Percentiles rank a stretch among this genome's conserved stretches.
Evolutionary conservation across 2,113 vertebrate species (phyloP).

Genomic region (Cacatua alba): DNA sequence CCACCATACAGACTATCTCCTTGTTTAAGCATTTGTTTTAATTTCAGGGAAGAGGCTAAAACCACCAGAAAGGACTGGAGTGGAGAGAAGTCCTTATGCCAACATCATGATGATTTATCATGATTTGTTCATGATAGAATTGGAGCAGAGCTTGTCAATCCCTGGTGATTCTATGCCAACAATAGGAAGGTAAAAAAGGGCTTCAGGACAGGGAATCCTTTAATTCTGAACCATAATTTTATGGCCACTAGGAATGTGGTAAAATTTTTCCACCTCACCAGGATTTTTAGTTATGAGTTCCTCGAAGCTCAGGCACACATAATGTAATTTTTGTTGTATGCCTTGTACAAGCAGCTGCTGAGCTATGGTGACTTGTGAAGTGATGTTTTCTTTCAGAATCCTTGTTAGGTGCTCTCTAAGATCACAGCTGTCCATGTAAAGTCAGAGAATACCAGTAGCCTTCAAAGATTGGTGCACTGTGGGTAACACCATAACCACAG

Average conservation of each 20-base stretch:
- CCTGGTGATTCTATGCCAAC: slow-evolving; percentile 40
- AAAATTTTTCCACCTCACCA: slow-evolving; percentile 10
- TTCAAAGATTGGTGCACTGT: slow-evolving; percentile 36
- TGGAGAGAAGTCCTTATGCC: slow-evolving; percentile 53
- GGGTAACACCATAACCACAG: slow-evolving; percentile 21
- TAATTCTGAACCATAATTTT: slow-evolving; percentile 49
- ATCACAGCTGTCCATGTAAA: slow-evolving; percentile 46
- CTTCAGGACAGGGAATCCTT: slow-evolving; percentile 62
- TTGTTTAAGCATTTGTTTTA: slow-evolving; percentile 36
- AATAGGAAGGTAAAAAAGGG: slow-evolving; percentile 34
- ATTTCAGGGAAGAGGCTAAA: slow-evolving; percentile 64
- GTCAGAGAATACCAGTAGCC: slow-evolving; percentile 57
- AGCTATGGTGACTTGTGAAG: slow-evolving; percentile 66
- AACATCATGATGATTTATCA: neutral
- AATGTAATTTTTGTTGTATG: slow-evolving; percentile 44
- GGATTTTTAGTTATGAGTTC: slow-evolving; percentile 45
- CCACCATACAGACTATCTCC: slow-evolving; percentile 26
- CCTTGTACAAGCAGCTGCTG: slow-evolving; percentile 27
- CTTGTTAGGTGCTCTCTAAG: slow-evolving; percentile 72
- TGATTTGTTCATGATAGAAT: slow-evolving; percentile 36
- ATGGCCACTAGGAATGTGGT: slow-evolving; percentile 56
- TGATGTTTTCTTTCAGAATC: slow-evolving; percentile 71
- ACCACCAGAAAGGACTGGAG: slow-evolving; percentile 59
- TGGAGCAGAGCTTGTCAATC: slow-evolving; percentile 55
- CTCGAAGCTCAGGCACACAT: slow-evolving; percentile 32